phyloP scores from a whole-genome alignment of 2,888 invertebrate species.

The Eupithecia subfuscata region DNA sequence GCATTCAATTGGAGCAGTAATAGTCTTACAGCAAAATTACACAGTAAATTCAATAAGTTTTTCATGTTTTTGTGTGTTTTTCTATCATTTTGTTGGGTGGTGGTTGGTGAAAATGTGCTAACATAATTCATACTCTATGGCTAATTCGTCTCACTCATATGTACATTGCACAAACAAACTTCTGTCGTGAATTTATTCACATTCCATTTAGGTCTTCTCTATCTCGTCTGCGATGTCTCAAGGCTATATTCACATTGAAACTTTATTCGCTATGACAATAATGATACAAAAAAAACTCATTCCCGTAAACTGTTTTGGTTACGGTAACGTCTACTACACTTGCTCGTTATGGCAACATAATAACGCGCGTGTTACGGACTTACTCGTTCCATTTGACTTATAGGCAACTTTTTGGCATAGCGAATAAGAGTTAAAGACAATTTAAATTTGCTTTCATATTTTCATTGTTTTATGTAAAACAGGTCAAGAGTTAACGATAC shows the following conservation, averaged over 20 bases:
- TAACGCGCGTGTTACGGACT: background rate
- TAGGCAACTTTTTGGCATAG: background rate
- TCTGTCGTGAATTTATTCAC: conserved; percentile 14
- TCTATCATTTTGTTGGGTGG: conserved; percentile 70
- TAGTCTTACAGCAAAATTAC: conserved; percentile 36
- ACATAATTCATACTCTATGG: conserved; percentile 83
- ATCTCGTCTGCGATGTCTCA: background rate
- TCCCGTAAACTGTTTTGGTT: background rate
- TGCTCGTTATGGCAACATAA: background rate
- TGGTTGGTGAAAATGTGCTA: conserved; percentile 85
- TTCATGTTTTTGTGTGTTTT: conserved; percentile 44
- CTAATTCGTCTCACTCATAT: conserved; percentile 67
- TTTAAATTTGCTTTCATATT: conserved; percentile 17
- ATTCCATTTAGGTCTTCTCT: conserved; percentile 5
- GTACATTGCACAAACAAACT: conserved; percentile 20
- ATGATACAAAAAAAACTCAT: background rate
- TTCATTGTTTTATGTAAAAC: conserved; percentile 40
- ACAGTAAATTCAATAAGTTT: conserved; percentile 17
- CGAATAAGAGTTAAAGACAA: background rate
- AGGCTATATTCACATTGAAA: conserved; percentile 4
- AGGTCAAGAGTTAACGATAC: conserved; percentile 97
- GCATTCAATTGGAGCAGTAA: background rate
- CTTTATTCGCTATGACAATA: conserved; percentile 3
- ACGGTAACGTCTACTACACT: background rate
- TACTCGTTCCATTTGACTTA: background rate